Conservation (phyloP, 2,797 vertebrate genomes). For the Sandelia bainsii region DNA sequence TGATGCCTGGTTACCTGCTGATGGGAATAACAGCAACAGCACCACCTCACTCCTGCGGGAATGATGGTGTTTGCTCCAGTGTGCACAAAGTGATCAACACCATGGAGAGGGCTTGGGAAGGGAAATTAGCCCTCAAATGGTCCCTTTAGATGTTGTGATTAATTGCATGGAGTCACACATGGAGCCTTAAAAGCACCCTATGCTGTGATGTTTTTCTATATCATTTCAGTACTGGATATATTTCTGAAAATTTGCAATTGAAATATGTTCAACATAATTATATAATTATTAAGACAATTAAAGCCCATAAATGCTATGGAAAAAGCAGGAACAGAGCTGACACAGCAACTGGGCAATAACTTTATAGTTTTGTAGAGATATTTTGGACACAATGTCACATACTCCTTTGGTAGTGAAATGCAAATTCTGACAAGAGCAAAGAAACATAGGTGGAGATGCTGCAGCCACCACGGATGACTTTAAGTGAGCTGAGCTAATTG, state of each 20-base stretch:
- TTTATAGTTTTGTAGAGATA: background rate
- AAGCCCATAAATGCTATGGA: background rate
- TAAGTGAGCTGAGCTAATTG: background rate
- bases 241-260: background rate
- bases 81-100: background rate
- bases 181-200: background rate
- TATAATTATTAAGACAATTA: background rate
- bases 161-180: background rate
- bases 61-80: background rate
- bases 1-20: slow-evolving; percentile 15
- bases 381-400: background rate
- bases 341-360: background rate
- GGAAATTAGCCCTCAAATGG: background rate
- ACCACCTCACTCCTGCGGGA: background rate
- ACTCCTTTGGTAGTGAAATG: background rate
- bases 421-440: background rate
- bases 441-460: background rate
- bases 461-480: too few relatives aligned
- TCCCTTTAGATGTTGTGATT: background rate
- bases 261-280: background rate
- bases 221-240: background rate
- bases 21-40: slow-evolving; percentile 10
- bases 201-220: background rate
- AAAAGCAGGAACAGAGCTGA: background rate
- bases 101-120: background rate